A percentile compares a stretch with the other conserved stretches of the same genome.
Conservation (phyloP, 1,140 invertebrate species). For the Venustaconcha ellipsiformis region DNA sequence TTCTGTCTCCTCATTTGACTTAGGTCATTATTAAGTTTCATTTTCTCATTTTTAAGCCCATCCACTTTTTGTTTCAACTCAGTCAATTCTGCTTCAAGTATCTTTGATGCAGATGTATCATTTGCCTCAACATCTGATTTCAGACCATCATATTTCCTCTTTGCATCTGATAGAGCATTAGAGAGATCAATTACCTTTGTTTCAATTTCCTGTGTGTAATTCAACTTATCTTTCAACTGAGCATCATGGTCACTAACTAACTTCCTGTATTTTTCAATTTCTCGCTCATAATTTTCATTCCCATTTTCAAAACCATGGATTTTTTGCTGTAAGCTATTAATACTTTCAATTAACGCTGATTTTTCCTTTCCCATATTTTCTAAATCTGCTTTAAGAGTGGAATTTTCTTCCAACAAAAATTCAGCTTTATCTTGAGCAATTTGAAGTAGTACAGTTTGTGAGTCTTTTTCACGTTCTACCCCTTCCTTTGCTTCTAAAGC, state of each 20-base stretch:
- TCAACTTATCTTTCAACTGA: slow-evolving; percentile 47
- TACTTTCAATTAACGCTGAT: slow-evolving; percentile 20
- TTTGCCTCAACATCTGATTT: slow-evolving; percentile 42
- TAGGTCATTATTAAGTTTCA: neutral
- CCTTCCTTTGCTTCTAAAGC: slow-evolving; percentile 43
- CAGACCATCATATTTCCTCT: slow-evolving; percentile 46
- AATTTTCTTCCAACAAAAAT: slow-evolving; percentile 43
- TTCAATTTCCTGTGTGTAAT: slow-evolving; percentile 54
- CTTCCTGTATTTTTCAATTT: slow-evolving; percentile 18
- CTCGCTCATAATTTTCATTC: slow-evolving; percentile 10
- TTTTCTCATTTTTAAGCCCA: slow-evolving; percentile 9
- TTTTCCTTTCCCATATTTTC: slow-evolving; percentile 32
- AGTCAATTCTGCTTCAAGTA: slow-evolving; percentile 33
- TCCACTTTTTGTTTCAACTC: slow-evolving; percentile 43
- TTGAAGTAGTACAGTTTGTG: slow-evolving; percentile 52
- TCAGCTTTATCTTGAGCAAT: slow-evolving; percentile 53
- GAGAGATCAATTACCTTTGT: slow-evolving; percentile 55
- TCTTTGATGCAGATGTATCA: slow-evolving; percentile 24
- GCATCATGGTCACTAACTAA: slow-evolving; percentile 25
- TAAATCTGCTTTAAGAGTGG: slow-evolving; percentile 27
- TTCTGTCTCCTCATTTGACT: neutral
- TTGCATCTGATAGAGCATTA: slow-evolving; percentile 47
- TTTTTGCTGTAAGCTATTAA: slow-evolving; percentile 31
- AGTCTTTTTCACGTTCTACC: slow-evolving; percentile 59
- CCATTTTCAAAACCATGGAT: slow-evolving; percentile 32